phyloP scores from a whole-genome alignment of 2,888 invertebrate genomes.

The Cyclophora punctaria region DNA sequence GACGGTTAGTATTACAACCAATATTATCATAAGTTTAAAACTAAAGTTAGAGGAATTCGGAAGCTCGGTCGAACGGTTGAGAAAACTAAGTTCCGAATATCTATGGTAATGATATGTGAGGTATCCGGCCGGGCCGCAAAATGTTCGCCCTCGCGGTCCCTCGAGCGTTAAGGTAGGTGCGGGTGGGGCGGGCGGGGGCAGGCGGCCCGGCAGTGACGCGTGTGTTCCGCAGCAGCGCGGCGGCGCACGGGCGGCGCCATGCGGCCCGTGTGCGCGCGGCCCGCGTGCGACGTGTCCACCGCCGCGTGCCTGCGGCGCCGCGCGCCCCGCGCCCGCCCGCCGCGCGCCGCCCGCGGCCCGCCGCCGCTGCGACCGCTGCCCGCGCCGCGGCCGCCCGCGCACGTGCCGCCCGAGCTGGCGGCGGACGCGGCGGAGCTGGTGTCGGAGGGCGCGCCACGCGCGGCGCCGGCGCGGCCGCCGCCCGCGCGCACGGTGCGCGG shows the following conservation, averaged over 20 bases:
- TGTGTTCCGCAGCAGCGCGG: conserved; percentile 28
- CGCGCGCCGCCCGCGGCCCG: conserved; percentile 35
- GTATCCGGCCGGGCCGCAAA: too few relatives aligned
- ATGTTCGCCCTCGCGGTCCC: too few relatives aligned
- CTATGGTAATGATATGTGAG: too few relatives aligned
- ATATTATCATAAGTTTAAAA: too few relatives aligned
- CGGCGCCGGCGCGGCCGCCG: conserved; percentile 45
- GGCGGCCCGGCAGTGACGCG: conserved; percentile 35
- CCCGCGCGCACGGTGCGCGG: conserved; percentile 72
- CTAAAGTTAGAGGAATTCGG: too few relatives aligned
- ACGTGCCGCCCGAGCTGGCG: conserved; percentile 29
- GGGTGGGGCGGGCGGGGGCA: conserved; percentile 35
- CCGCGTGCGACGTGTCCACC: conserved; percentile 44
- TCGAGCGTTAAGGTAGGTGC: conserved; percentile 35
- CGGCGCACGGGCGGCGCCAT: conserved; percentile 48
- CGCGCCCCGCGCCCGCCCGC: conserved; percentile 25
- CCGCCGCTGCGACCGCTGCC: conserved; percentile 32
- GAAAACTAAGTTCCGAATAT: too few relatives aligned
- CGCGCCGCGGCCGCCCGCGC: conserved; percentile 26
- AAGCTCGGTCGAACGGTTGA: too few relatives aligned
- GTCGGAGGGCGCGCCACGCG: conserved; percentile 32
- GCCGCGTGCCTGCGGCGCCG: conserved; percentile 68
- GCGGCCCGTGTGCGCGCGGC: conserved; percentile 75
- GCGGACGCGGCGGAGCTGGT: conserved; percentile 58
- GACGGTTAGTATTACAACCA: conserved; percentile 26